Conservation (phyloP, 2,113 vertebrate species). For the Phylloscopus trochilus region DNA sequence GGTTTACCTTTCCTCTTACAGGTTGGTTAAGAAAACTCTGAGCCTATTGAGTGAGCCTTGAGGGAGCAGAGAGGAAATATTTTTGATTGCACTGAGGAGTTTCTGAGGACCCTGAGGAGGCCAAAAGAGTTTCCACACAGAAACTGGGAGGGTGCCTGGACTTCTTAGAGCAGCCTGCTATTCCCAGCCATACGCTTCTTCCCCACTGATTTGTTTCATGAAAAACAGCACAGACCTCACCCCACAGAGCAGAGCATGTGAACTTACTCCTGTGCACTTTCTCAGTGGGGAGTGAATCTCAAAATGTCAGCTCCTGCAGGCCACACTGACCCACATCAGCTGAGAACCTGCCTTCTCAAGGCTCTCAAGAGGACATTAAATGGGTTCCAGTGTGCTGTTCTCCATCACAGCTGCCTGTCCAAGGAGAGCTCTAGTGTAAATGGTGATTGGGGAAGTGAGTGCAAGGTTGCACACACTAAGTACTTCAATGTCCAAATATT, state of each 20-base stretch:
- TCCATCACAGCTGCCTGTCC: neutral
- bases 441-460: neutral
- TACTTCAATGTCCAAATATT: neutral
- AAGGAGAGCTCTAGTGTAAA: neutral
- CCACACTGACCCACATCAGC: neutral
- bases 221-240: neutral
- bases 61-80: neutral
- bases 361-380: neutral
- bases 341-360: neutral
- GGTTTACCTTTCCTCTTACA: neutral
- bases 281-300: neutral
- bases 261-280: neutral
- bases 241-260: neutral
- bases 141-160: accelerated
- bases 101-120: neutral
- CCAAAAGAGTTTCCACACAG: accelerated
- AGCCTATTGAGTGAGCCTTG: neutral
- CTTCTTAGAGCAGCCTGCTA: neutral
- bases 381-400: neutral
- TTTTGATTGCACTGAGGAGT: neutral
- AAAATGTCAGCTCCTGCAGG: slow-evolving; percentile 23
- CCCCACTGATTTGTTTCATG: neutral
- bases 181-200: neutral
- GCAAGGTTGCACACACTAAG: neutral
- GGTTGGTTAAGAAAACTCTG: neutral